Base-by-base conservation (phyloP, 2,888 invertebrate genomes). In the Hermaeophaga mercurialis region DNA sequence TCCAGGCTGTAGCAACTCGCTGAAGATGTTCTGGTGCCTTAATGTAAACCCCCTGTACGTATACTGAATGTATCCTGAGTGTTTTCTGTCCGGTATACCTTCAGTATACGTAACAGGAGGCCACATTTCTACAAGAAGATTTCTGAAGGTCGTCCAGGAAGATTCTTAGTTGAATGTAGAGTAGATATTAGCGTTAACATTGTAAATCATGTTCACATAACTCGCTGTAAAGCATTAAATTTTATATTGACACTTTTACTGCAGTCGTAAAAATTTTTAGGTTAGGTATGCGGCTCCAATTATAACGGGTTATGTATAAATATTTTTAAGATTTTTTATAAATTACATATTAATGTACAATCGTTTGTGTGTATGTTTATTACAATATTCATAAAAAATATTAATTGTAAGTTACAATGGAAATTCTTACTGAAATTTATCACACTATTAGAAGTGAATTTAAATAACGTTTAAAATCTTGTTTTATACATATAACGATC, bases 11-110 rank as follows among this genome's bases (percentile, higher is more conserved):
- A 17, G 31, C 28, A 38, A 26, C 22, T 57, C 45, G 12, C 49
- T 46, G 47, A 45, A 31, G 26, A 22, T 24, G 45, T 22, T 38
- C 14, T 28, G 28, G 44, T 66, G 75, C 68, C 64, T 70, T 77
- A 79, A 81, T 83, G 84, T 82, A 28, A 80, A 90, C 92, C 89
- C 91, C 94, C 92, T 94, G 91, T 90, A 94, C 94, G 94, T 95
- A 95, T 94, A 95, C 94, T 94, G 94, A 94, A 94, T 94, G 94
- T 95, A 94, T 94, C 94, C 94, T 94, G 94, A 94, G 94, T 93
- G 93, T 90, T 83, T 87, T 85, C 82, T 91, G 89, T 94, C 94
- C 94, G 94, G 94, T 94, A 94, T 95, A 95, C 94, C 94, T 94
- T 94, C 93, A 93, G 94, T 94, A 95, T 95, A 95, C 94, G 94